Conservation (phyloP, 2,113 vertebrate genomes). For the Pseudopodoces humilis region DNA sequence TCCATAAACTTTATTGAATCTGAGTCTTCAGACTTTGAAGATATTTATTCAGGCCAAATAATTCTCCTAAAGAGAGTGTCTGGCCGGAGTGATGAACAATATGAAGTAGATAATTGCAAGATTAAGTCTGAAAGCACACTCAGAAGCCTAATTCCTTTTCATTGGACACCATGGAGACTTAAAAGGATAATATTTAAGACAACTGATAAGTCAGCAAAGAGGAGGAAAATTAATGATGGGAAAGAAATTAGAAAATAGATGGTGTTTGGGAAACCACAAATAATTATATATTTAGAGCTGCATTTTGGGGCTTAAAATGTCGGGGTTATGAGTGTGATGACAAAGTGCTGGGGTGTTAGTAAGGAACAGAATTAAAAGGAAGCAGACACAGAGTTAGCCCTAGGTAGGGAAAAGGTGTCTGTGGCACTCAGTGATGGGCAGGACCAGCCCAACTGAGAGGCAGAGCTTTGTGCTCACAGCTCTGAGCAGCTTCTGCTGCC, state of each 20-base stretch:
- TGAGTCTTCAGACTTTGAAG: neutral
- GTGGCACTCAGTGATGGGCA: neutral
- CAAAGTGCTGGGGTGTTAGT: neutral
- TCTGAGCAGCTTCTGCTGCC: neutral
- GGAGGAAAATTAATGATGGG: neutral
- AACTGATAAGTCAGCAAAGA: neutral
- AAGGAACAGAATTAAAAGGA: neutral
- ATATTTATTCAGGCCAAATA: neutral
- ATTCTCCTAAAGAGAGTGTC: neutral
- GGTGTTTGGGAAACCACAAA: neutral
- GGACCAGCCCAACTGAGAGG: neutral
- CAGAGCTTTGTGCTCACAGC: neutral
- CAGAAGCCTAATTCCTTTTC: conserved; percentile 1
- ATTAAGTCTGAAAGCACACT: neutral
- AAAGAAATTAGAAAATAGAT: neutral
- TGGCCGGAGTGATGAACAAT: neutral
- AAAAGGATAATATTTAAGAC: neutral
- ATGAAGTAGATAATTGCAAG: conserved; percentile 16
- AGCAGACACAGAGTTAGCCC: neutral
- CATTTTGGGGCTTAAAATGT: neutral
- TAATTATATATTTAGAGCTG: neutral
- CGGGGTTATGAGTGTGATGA: neutral
- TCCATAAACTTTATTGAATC: neutral
- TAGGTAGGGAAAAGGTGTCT: accelerated
- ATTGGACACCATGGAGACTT: neutral